phyloP scores from a whole-genome alignment of 2,797 vertebrate genomes.

The Alosa sapidissima region DNA sequence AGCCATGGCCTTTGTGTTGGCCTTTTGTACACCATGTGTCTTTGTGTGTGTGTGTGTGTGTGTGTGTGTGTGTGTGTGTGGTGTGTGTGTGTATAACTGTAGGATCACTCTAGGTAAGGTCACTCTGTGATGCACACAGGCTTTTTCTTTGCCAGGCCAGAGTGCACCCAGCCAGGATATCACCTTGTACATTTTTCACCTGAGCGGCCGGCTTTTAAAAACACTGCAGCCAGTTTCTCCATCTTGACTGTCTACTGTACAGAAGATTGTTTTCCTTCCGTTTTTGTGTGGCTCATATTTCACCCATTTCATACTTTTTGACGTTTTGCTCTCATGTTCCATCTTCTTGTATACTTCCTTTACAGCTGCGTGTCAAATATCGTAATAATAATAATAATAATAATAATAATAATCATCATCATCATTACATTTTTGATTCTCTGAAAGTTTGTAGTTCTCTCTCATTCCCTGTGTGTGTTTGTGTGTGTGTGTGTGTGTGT shows the following conservation, averaged over 20 bases:
- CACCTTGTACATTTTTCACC: background rate
- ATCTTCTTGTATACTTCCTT: background rate
- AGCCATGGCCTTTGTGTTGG: background rate
- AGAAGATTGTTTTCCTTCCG: background rate
- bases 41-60: background rate
- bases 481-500: no score
- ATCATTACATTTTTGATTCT: no score
- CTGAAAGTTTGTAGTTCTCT: no score
- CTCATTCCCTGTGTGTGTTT: no score
- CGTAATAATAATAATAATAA: background rate
- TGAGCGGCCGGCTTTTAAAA: background rate
- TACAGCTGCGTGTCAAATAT: background rate
- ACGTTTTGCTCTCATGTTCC: background rate
- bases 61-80: conserved; percentile 13
- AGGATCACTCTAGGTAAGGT: no score
- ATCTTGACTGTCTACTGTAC: background rate
- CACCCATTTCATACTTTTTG: background rate
- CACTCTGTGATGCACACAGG: background rate
- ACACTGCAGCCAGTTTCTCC: background rate
- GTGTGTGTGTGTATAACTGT: background rate
- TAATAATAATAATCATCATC: background rate
- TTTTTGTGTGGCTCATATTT: background rate
- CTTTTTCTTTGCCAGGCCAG: background rate
- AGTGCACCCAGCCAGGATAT: background rate
- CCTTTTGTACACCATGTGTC: background rate